Percentiles rank a stretch among this genome's conserved stretches.
phyloP scores from a whole-genome alignment of 2,797 vertebrate species.

The Coilia nasus region DNA sequence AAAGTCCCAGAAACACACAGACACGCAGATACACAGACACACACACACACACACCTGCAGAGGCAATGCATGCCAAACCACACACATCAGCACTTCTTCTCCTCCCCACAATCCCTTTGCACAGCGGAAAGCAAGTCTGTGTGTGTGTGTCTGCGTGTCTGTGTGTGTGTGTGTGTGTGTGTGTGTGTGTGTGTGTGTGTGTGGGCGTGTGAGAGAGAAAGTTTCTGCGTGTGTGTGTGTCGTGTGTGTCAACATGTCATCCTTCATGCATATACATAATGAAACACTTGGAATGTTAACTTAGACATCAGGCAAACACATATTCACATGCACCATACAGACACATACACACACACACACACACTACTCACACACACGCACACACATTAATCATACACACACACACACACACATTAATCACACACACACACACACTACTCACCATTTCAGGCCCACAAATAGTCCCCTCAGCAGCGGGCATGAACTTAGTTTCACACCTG shows the following conservation, averaged over 20 bases:
- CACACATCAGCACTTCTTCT: constrained; percentile 61
- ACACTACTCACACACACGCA: background rate
- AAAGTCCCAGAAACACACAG: constrained; percentile 45
- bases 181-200: background rate
- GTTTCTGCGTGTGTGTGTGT: constrained; percentile 20
- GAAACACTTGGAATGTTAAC: background rate
- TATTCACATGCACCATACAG: too few relatives aligned
- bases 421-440: constrained; percentile 59
- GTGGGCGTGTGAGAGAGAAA: background rate
- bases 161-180: background rate
- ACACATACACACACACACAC: too few relatives aligned
- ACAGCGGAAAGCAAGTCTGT: constrained; percentile 33
- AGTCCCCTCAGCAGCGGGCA: constrained; percentile 97
- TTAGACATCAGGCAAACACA: constrained; percentile 4
- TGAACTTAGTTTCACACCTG: constrained; percentile 97
- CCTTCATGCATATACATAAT: background rate
- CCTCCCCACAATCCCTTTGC: constrained; percentile 54
- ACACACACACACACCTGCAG: constrained; percentile 14
- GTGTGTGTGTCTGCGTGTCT: constrained; percentile 22
- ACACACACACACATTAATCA: background rate
- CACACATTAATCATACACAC: background rate
- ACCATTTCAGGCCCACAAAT: constrained; percentile 93
- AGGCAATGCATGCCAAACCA: constrained; percentile 54
- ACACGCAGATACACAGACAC: background rate
- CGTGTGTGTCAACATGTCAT: constrained; percentile 23